These are phyloP conservation scores for Adelges cooleyi DNA, from an alignment of 1,140 invertebrate species.

Conservation along the genomic window DNA sequence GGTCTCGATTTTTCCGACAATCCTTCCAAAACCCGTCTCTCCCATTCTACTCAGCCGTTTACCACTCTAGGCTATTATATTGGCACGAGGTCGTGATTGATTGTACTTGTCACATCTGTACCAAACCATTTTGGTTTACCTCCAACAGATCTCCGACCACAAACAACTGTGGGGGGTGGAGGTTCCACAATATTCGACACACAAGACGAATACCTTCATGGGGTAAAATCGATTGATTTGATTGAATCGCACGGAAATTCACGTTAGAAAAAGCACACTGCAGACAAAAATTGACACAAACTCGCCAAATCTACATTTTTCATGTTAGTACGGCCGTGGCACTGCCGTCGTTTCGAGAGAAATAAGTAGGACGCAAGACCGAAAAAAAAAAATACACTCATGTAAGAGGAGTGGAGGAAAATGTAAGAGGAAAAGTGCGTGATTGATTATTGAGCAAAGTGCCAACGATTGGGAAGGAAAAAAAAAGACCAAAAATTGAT, in stretches of 20 bases:
- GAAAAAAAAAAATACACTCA: too few species aligned
- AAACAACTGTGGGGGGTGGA: neutral
- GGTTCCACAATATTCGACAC: too few species aligned
- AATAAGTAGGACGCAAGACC: too few species aligned
- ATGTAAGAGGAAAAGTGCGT: too few species aligned
- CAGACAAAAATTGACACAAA: neutral
- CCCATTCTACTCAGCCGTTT: neutral
- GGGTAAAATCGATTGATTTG: too few species aligned
- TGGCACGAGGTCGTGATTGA: constrained; percentile 1
- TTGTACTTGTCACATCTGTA: constrained; percentile 19
- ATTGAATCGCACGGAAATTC: too few species aligned
- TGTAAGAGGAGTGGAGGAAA: too few species aligned
- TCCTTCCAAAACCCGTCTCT: neutral
- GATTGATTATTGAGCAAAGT: too few species aligned
- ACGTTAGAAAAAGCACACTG: too few species aligned
- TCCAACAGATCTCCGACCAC: neutral
- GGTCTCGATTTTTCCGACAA: neutral
- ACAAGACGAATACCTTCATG: constrained; percentile 1
- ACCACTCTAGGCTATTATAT: constrained; percentile 17
- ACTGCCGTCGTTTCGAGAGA: too few species aligned
- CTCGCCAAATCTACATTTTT: constrained; percentile 1
- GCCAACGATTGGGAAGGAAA: too few species aligned
- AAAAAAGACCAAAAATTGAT: too few species aligned
- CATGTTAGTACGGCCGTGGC: neutral
- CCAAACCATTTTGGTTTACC: neutral